Conservation (phyloP, 2,113 vertebrate genomes). For the Zosterops borbonicus region DNA sequence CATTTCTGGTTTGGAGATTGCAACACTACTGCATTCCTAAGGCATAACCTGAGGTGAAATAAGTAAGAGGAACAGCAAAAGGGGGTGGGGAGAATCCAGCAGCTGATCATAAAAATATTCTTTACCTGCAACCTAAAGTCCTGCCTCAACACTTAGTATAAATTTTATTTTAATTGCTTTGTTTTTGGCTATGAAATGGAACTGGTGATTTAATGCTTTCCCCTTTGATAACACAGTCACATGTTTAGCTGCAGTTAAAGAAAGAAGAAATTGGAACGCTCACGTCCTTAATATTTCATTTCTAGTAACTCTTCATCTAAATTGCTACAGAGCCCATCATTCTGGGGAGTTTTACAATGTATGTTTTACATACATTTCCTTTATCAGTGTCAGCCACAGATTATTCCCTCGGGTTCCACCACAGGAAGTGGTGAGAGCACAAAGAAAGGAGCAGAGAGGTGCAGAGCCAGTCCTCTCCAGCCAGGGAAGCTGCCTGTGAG, state of each 20-base stretch:
- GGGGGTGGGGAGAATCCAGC: rapidly evolving
- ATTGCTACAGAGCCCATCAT: neutral
- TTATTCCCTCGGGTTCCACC: neutral
- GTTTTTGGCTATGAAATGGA: conserved; percentile 51
- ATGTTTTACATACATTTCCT: neutral
- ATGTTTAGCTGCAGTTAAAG: conserved; percentile 1
- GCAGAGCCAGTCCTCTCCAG: neutral
- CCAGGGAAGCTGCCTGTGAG: neutral
- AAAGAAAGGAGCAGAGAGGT: neutral
- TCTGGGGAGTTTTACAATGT: neutral
- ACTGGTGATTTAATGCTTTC: neutral
- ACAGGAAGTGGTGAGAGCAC: neutral
- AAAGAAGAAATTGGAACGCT: neutral
- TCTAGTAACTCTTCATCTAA: neutral
- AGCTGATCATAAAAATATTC: neutral
- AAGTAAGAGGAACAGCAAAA: neutral
- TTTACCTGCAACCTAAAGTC: neutral
- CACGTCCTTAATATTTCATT: neutral
- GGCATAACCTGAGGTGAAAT: neutral
- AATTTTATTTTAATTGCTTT: conserved; percentile 60
- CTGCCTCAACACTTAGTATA: neutral
- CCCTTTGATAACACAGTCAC: neutral
- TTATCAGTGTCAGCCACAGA: neutral
- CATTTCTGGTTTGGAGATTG: conserved; percentile 32
- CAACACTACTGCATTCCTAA: neutral